phyloP scores from a whole-genome alignment of 2,113 vertebrate genomes.

The Zingel zingel region DNA sequence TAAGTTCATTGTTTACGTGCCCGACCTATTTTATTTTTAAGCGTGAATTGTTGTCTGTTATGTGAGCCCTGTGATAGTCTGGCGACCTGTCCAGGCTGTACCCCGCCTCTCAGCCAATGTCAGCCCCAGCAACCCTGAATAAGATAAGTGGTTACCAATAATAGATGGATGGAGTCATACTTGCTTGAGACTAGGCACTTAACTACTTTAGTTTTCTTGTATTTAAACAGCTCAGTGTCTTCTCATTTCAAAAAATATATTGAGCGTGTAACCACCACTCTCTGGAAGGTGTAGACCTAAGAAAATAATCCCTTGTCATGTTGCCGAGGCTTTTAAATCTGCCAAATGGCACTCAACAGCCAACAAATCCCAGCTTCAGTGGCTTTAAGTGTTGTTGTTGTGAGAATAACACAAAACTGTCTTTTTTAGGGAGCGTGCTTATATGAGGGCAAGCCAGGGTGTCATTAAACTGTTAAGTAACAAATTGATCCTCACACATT shows the following conservation, averaged over 20 bases:
- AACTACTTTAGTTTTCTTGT: neutral
- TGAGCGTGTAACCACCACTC: neutral
- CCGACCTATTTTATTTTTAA: too few relatives aligned
- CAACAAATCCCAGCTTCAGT: constrained; percentile 50
- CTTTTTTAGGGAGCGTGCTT: constrained; percentile 7
- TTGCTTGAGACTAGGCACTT: neutral
- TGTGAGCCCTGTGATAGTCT: too few relatives aligned
- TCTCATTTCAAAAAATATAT: constrained; percentile 43
- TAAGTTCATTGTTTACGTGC: too few relatives aligned
- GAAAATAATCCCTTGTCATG: constrained; percentile 55
- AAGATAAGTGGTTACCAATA: too few relatives aligned
- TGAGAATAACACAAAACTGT: constrained; percentile 51
- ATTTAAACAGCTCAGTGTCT: constrained; percentile 18
- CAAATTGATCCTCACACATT: constrained; percentile 56
- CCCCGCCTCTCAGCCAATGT: too few relatives aligned
- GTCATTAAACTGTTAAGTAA: constrained; percentile 66
- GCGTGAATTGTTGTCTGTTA: too few relatives aligned
- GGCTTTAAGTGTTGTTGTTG: constrained; percentile 46
- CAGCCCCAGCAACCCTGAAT: too few relatives aligned
- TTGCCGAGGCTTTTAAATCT: constrained; percentile 53
- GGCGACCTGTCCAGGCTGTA: too few relatives aligned
- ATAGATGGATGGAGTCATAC: neutral
- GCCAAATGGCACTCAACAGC: constrained; percentile 49
- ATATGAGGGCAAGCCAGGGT: constrained; percentile 17
- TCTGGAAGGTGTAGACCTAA: constrained; percentile 44